These are phyloP conservation scores for Dryocosmus kuriphilus DNA, from an alignment of 2,888 invertebrate genomes.

Conservation along the genomic window DNA sequence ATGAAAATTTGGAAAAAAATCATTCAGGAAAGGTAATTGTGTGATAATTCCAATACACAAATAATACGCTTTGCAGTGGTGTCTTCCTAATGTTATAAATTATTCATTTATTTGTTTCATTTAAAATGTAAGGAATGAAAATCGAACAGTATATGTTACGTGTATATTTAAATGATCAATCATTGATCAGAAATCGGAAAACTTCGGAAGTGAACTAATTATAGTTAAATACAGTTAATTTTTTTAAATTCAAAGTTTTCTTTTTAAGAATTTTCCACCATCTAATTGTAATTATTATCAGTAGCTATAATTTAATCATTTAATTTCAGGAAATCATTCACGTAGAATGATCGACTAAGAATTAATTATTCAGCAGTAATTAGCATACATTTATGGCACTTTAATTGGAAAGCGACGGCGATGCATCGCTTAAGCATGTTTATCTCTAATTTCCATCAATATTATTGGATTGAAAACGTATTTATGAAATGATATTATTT, in stretches of 20 bases:
- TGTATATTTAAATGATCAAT: not conserved
- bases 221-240: too few species aligned
- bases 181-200: not conserved
- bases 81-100: not conserved
- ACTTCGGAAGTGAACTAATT: too few species aligned
- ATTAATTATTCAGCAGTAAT: slow-evolving; percentile 1
- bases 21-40: not conserved
- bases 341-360: not conserved
- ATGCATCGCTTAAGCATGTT: not conserved
- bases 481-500: not conserved
- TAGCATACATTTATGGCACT: slow-evolving; percentile 3
- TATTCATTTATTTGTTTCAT: not conserved
- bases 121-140: not conserved
- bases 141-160: not conserved
- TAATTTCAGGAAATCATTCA: not conserved
- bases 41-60: not conserved
- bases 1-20: not conserved
- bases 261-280: not conserved
- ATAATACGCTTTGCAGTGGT: not conserved
- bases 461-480: too few species aligned
- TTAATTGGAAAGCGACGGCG: not conserved
- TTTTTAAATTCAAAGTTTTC: too few species aligned
- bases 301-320: not conserved
- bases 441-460: not conserved
- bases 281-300: not conserved